phyloP scores from a whole-genome alignment of 2,888 invertebrate species.

The Caenorhabditis sp. region DNA sequence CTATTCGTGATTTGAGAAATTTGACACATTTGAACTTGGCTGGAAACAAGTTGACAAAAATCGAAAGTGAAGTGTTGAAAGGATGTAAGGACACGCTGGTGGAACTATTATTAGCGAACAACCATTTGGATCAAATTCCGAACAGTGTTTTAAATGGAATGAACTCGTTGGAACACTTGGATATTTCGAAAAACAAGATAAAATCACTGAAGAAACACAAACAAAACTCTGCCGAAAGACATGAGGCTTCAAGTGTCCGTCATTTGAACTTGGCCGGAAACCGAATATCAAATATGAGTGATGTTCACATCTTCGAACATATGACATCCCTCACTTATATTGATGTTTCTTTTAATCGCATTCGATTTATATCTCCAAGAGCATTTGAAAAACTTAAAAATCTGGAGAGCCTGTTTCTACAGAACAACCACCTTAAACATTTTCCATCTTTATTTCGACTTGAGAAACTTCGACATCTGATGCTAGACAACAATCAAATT shows the following conservation, averaged over 20 bases:
- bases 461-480: conserved; percentile 83
- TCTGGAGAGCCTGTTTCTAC: conserved; percentile 80
- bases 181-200: conserved; percentile 69
- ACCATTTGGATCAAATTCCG: conserved; percentile 73
- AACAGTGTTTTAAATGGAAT: conserved; percentile 48
- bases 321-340: conserved; percentile 83
- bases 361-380: conserved; percentile 79
- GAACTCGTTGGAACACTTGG: conserved; percentile 75
- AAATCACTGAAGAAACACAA: conserved; percentile 37
- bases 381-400: conserved; percentile 82
- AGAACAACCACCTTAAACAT: conserved; percentile 80
- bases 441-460: conserved; percentile 82
- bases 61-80: conserved; percentile 71
- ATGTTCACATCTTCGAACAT: conserved; percentile 79
- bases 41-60: conserved; percentile 79
- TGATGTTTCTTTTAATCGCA: conserved; percentile 83
- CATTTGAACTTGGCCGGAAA: conserved; percentile 64
- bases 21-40: conserved; percentile 87
- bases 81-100: conserved; percentile 55
- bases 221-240: conserved; percentile 2
- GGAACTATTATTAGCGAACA: conserved; percentile 76
- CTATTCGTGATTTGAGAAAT: conserved; percentile 84
- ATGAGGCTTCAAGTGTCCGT: conserved; percentile 44
- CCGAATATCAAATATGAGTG: conserved; percentile 47
- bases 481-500: conserved; percentile 88